Base-by-base conservation (phyloP, 2,797 vertebrate genomes). In the Phoeniculus purpureus region DNA sequence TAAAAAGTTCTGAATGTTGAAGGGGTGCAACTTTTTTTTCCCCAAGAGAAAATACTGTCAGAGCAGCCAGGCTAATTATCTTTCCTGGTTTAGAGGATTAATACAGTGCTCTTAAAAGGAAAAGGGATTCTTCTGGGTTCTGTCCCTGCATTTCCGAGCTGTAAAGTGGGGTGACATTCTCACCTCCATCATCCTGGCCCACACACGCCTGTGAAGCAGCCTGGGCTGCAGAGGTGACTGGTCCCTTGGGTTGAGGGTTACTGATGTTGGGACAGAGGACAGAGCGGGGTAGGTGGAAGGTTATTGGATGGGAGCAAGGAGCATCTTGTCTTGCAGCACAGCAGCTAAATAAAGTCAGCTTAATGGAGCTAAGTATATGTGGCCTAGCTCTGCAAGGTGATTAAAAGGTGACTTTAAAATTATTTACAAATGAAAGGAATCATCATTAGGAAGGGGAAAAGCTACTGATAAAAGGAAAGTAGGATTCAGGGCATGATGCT, bases 1-100 rank as follows among this genome's bases (percentile, higher is more conserved):
- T 70, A 73, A 84, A 65, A 95, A 86, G 32, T 87, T 82, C 82
- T 91, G 92, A 94, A 81, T 55, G 45, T 9, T 79, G 73, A 89
- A 92, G 77, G 56, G 82, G 68, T 62, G 62, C 66, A 73, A 75
- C 60, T 55, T 67, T 62, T 72, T 34, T 84, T 72, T 83, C 43
- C 86, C 76, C 71, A 29, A 75, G 87, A 92, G 87, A 81, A 94
- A 92, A 91, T 61, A 29, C 34, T 81, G 51, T 85, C 81, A 94
- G 70, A 81, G 71, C 61, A 56, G 47, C 43, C 50, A 26, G 37
- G 60, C 73, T 91, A 94, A 94, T 93, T 91, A 90, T 64, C 52
- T 85, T 92, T 74, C 62, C 74, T 83, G 15, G 11, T 89, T 76
- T 52, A 61, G 71, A 81, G 52, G 70, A 67, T 77, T 45, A 32